Conservation (phyloP, 2,888 invertebrate genomes). For the Dromius quadrimaculatus region DNA sequence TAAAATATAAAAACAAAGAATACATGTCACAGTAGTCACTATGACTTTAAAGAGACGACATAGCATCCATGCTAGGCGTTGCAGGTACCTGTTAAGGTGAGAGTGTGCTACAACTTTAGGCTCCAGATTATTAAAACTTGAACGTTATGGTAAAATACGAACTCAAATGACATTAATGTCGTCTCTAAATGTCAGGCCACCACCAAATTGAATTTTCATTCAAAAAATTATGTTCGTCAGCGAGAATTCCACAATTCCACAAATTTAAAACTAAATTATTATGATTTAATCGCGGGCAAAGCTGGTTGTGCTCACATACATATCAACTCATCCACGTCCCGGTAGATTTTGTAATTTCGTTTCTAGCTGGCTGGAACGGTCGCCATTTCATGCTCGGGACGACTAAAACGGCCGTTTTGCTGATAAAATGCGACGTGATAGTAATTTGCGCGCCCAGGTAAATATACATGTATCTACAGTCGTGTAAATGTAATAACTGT, state of each 20-base stretch:
- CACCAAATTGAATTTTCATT: too few relatives aligned
- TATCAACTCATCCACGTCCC: not conserved
- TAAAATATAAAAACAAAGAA: too few relatives aligned
- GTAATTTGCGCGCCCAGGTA: constrained; percentile 43
- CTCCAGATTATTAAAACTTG: too few relatives aligned
- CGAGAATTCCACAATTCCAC: constrained; percentile 3
- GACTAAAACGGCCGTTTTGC: constrained; percentile 24
- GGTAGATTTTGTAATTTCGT: constrained; percentile 32
- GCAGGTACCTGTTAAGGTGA: too few relatives aligned
- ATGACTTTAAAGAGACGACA: too few relatives aligned
- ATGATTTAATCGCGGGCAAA: constrained; percentile 22
- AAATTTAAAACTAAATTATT: constrained; percentile 13
- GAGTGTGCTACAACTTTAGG: too few relatives aligned
- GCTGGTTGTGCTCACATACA: constrained; percentile 1
- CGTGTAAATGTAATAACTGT: constrained; percentile 47
- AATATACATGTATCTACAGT: constrained; percentile 32
- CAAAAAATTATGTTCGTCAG: not conserved
- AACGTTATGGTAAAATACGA: too few relatives aligned
- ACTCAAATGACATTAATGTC: too few relatives aligned
- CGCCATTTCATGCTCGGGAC: not conserved
- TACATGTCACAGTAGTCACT: too few relatives aligned
- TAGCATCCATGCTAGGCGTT: too few relatives aligned
- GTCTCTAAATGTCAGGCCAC: too few relatives aligned
- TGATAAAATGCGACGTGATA: constrained; percentile 50
- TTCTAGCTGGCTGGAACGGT: not conserved